phyloP scores from a whole-genome alignment of 2,113 vertebrate species.

The zebrafish (Danio rerio) region GRCz12tu NC_133196.1:19770001-19770500 shows the following conservation, averaged over 20 bases:
- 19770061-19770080: not conserved
- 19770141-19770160: not conserved
- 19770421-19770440: conserved; percentile 80
- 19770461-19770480: conserved; percentile 67
- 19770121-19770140: not conserved
- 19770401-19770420: conserved; percentile 86
- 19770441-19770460: conserved; percentile 68
- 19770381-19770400: conserved; percentile 90
- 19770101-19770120: not conserved
- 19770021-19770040: not conserved
- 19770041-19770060: not conserved
- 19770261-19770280: not conserved
- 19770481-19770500: conserved; percentile 74
- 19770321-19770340: conserved; percentile 29
- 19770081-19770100: not conserved
- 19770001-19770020: not conserved
- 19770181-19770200: not conserved
- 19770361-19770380: conserved; percentile 89
- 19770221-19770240: not conserved
- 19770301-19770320: conserved; percentile 6
- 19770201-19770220: not conserved
- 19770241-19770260: not conserved
- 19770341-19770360: conserved; percentile 88
- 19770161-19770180: no score
- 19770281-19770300: not conserved